A percentile compares a stretch with the other conserved stretches of the same genome.
These are phyloP conservation scores for Australoheros scitulus DNA, from an alignment of 2,113 vertebrate species.

Conservation along the genomic window DNA sequence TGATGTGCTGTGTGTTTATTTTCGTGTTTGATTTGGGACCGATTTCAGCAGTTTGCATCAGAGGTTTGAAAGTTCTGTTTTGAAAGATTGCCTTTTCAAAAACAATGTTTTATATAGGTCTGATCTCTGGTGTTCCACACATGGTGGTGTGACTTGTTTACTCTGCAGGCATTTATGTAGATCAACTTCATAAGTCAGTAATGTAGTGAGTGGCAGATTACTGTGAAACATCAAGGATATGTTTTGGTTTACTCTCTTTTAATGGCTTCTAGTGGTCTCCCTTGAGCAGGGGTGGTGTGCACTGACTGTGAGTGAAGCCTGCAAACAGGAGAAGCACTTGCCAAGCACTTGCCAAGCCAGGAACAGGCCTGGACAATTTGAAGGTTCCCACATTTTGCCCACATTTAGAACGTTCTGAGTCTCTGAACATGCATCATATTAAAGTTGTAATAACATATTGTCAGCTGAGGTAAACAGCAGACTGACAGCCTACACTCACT, in stretches of 20 bases:
- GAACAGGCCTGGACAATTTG: not conserved
- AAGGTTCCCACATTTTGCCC: not conserved
- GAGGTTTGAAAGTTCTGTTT: not conserved
- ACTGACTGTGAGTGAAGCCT: not conserved
- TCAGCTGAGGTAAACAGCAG: too few species aligned
- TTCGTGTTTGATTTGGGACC: not conserved
- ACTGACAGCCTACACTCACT: too few species aligned
- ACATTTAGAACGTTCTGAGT: not conserved
- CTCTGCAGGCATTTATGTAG: not conserved
- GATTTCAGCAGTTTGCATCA: constrained; percentile 4
- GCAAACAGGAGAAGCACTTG: not conserved
- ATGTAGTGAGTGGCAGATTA: not conserved
- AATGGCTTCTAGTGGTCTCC: not conserved
- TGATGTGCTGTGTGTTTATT: not conserved
- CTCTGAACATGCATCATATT: not conserved
- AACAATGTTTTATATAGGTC: not conserved
- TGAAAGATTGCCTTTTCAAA: not conserved
- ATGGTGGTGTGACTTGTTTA: not conserved
- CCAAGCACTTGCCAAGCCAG: not conserved
- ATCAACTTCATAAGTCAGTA: not conserved
- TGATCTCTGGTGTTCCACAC: not conserved
- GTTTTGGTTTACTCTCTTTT: not conserved
- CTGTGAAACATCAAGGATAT: not conserved
- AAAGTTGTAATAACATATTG: not conserved
- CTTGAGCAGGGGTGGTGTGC: not conserved